Evolutionary conservation across 2,888 invertebrate genomes (phyloP), one percentile per base, ranked within the genome.

Genomic region (Platynereis dumerilii): DNA sequence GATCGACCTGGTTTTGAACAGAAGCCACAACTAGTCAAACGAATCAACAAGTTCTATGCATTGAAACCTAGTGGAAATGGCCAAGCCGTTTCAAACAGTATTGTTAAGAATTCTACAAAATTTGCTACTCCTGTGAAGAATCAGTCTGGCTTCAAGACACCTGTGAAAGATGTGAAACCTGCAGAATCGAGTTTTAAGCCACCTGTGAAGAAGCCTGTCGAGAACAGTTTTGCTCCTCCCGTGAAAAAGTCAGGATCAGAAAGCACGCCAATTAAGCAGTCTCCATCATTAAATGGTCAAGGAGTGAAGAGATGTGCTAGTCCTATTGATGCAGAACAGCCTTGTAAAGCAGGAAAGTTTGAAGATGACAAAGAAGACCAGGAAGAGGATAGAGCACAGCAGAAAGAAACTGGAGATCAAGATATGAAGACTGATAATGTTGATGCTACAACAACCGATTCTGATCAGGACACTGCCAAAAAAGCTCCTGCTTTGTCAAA

Each of bases 391-490:
- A n/a, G 17, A n/a, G 22, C 7, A 5, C 48, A 12, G 48, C 3
- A 48, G 5, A 48, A 48, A 20, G 7, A n/a, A 5, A 5, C 34
- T 34, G 34, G 12, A 12, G 34, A 34, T 34, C 5, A 34, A 34
- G 34, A 34, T 34, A 12, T 34, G 34, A 34, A 34, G 34, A 34
- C n/a, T n/a, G n/a, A n/a, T n/a, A n/a, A n/a, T n/a, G n/a, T n/a
- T n/a, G n/a, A n/a, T n/a, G n/a, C n/a, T n/a, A n/a, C n/a, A n/a
- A n/a, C n/a, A n/a, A n/a, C 45, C 45, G 59, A 20, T 15, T 27
- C 15, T 1, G 59, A 59, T 3, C 59, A 59, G 44, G 59, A 52
- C 34, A 52, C 52, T 26, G 2, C 45, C 2, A 44, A 24, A 22
- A 45, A 29, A 12, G 59, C 45, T 7, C 60, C 29, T 1, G 34